Base-by-base conservation (phyloP, 2,113 vertebrate genomes). In the Lota lota region DNA sequence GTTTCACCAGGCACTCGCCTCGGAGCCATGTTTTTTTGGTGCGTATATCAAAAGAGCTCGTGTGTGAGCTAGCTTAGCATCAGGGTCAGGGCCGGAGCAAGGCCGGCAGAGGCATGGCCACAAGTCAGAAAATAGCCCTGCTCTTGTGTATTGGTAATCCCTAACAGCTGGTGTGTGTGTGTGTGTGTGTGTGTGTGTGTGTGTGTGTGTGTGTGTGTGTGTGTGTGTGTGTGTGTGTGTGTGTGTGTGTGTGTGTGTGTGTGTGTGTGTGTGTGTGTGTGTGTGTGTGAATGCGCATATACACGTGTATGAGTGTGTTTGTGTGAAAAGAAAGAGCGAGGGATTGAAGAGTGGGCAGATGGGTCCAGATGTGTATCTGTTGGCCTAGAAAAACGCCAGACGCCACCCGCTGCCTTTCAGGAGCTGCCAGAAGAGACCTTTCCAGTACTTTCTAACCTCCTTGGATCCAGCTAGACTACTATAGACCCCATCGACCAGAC, bases 371-470 rank as follows among this genome's bases (percentile, higher is more conserved):
- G 88, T 72, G 74, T 77, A 78, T 87, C 82, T 85, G 87, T 73
- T 88, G 90, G 77, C 89, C 88, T 87, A 92, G 84, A 91, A 91
- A 90, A 91, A 85, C 74, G 70, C 78, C 66, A 68, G 73, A 83
- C 86, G 83, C 76, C 82, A 75, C 82, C 81, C 79, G 82, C 80
- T 76, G 69, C 78, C 78, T 82, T 61, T 85, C 81, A 86, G 79
- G 72, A 81, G 77, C 72, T 83, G 80, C 87, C 85, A 89, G 80
- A 76, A 72, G 77, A 78, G 73, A 59, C 76, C 80, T 83, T 85
- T 72, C 81, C 77, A 78, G 78, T 51, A 76, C 76, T 79, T 83
- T 75, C 79, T 79, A 82, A 77, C 71, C 79, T 85, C 72, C 69
- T 67, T 66, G 60, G 76, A 70, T 22, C 66, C 69, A 69, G 71